phyloP scores from a whole-genome alignment of 2,797 vertebrate species.

The Pampus argenteus region DNA sequence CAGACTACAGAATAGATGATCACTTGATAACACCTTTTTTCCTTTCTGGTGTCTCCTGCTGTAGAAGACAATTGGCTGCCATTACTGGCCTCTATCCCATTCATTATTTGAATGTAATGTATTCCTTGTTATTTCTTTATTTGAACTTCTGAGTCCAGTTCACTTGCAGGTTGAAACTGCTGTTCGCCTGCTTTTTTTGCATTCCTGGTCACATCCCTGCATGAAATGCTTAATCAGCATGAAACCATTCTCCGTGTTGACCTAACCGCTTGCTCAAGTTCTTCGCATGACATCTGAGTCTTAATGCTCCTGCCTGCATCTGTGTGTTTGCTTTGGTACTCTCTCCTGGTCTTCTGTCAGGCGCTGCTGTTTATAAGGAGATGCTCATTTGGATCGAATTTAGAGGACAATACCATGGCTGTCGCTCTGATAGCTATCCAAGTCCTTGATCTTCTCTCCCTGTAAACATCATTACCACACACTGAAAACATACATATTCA shows the following conservation, averaged over 20 bases:
- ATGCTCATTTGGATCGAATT: conserved; percentile 70
- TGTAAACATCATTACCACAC: conserved; percentile 78
- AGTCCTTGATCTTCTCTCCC: conserved; percentile 73
- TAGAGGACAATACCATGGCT: conserved; percentile 69
- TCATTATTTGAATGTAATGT: conserved; percentile 10
- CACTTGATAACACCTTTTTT: background rate
- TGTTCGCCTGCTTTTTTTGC: conserved; percentile 3
- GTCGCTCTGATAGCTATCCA: conserved; percentile 71
- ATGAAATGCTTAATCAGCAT: conserved; percentile 32
- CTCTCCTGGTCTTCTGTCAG: conserved; percentile 40
- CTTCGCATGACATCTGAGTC: conserved; percentile 11
- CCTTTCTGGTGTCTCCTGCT: background rate
- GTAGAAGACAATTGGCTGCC: background rate
- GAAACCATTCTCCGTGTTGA: conserved; percentile 30
- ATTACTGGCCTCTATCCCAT: background rate
- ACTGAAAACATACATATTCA: conserved; percentile 61
- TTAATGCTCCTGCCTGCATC: conserved; percentile 18
- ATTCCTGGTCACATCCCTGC: conserved; percentile 13
- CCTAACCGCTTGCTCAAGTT: conserved; percentile 38
- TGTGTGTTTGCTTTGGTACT: conserved; percentile 51
- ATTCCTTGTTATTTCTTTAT: background rate
- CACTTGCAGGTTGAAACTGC: background rate
- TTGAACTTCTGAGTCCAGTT: conserved; percentile 21
- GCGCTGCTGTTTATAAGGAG: conserved; percentile 52
- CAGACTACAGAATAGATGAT: background rate